Conservation (phyloP, 2,888 invertebrate genomes). For the Camptogramma bilineatum region DNA sequence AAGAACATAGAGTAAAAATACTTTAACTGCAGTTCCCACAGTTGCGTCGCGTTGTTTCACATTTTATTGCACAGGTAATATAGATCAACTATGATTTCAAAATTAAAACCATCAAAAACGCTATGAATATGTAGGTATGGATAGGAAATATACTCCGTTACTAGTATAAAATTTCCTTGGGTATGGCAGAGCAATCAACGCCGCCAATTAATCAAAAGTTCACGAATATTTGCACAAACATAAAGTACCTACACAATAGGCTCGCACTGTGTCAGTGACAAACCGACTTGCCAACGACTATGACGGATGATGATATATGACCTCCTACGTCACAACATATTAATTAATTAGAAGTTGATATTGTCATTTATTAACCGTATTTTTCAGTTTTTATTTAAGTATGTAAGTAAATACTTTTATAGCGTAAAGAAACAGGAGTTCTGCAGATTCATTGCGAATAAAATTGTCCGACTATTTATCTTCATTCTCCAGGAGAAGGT, state of each 20-base stretch:
- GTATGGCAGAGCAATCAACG: not conserved
- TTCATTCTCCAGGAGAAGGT: slow-evolving; percentile 19
- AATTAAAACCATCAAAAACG: no score
- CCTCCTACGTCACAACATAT: slow-evolving; percentile 5
- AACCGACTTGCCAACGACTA: slow-evolving; percentile 4
- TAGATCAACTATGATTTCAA: no score
- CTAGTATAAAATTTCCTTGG: no score
- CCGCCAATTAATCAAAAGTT: slow-evolving; percentile 7
- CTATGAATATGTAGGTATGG: no score
- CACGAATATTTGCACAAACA: slow-evolving; percentile 16
- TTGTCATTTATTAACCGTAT: not conserved
- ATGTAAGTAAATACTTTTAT: not conserved
- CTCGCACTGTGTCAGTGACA: slow-evolving; percentile 11
- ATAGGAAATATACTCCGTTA: no score
- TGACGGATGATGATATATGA: slow-evolving; percentile 28
- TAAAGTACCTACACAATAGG: slow-evolving; percentile 12
- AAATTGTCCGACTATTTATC: slow-evolving; percentile 19
- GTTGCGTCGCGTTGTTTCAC: no score
- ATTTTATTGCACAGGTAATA: no score
- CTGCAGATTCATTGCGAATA: slow-evolving; percentile 2
- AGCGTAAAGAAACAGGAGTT: not conserved
- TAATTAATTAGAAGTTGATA: not conserved
- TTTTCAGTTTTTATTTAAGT: not conserved
- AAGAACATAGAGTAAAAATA: no score
- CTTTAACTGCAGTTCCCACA: no score